Evolutionary conservation across 2,888 invertebrate genomes (phyloP), one percentile per base, ranked within the genome.

Genomic region (Mallateleia sp.): DNA sequence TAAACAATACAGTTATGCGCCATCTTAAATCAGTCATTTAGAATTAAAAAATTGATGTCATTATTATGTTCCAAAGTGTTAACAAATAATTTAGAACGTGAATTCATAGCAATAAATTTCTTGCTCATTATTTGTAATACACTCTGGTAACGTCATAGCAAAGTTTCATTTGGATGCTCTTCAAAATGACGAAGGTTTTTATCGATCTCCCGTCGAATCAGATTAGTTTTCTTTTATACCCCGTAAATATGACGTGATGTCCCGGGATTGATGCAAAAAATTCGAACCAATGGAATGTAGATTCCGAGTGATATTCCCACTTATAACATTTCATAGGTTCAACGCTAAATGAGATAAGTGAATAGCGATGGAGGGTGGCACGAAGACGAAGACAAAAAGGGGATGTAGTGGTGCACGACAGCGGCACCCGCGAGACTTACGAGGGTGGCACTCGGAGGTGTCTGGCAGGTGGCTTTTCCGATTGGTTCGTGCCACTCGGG

Each of bases 311-410:
- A 64, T 83, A 66, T 78, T 64, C 47, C 72, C 47, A 72, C 78
- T 79, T 74, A 74, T 75, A 83, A 83, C 79, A 50, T 67, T 87
- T 82, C 64, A 87, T 82, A 64, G 87, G 64, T 72, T 78, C 79
- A 64, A 83, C 25, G 67, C 66, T 78, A 81, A 87, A 80, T 81
- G 85, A 85, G 81, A 88, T 85, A 85, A 88, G 88, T 88, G 88
- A 85, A 85, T 80, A 71, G 74, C 67, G 67, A 67, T 80, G 58
- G 77, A 72, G 84, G 72, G 64, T 71, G 28, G 83, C 47, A 52
- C 42, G 60, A 47, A 79, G 77, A 69, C 60, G 78, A 67, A 86
- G 81, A 82, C 71, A 67, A 75, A 54, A 74, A 52, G 52, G 54
- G 79, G 85, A 25, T 71, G 64, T 71, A 71, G 72, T 58, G 79